Conservation (phyloP, 2,888 invertebrate species). For the Ashinkailepas kermadecensis region DNA sequence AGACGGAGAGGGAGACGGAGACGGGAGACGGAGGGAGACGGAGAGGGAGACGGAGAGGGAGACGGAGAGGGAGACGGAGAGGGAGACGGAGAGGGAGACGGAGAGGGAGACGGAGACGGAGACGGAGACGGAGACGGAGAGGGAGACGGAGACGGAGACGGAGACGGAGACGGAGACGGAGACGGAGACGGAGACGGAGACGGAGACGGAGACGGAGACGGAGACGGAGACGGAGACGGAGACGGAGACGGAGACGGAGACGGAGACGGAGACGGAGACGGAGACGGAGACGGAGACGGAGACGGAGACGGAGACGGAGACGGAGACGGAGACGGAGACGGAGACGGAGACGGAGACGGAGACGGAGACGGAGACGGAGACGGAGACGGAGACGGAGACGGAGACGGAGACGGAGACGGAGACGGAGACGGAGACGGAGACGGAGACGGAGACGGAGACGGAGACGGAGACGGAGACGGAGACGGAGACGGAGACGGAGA, state of each 20-base stretch:
- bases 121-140: constrained; percentile 23
- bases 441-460: constrained; percentile 34
- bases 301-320: constrained; percentile 21
- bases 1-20: too few relatives aligned
- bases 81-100: constrained; percentile 35
- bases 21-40: neutral
- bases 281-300: constrained; percentile 30
- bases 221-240: too few relatives aligned
- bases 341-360: constrained; percentile 35
- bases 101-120: constrained; percentile 34
- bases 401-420: constrained; percentile 38
- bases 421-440: constrained; percentile 39
- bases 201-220: too few relatives aligned
- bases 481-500: constrained; percentile 23
- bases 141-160: constrained; percentile 1
- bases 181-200: constrained; percentile 31
- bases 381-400: constrained; percentile 27
- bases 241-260: too few relatives aligned
- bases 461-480: constrained; percentile 38
- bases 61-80: constrained; percentile 30
- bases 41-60: constrained; percentile 29
- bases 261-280: constrained; percentile 31
- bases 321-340: constrained; percentile 33
- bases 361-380: constrained; percentile 30
- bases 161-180: constrained; percentile 26